Base-by-base conservation (phyloP, 2,888 invertebrate genomes). In the Pachliopta kotzebuea region DNA sequence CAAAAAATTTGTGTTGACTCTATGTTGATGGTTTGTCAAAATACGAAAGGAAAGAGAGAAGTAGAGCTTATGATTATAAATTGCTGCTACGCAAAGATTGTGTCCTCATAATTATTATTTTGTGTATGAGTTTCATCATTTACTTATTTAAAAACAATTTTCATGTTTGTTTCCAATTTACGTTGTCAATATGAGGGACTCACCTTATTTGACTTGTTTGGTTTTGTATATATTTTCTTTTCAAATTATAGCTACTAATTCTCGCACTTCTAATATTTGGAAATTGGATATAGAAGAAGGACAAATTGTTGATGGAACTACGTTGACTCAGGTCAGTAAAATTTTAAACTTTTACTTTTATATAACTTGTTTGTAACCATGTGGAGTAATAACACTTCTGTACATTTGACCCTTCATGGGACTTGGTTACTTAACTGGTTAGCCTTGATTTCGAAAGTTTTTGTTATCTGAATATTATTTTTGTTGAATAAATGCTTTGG, bases 221-320 rank as follows among this genome's bases (percentile, higher is more conserved):
- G 92, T 94, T 78, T 85, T 95, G 76, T 95, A 95, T 83, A 92
- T 95, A 79, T 93, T 95, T 83, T 94, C 94, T 71, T 93, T 95
- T 80, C 94, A 95, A 88, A 93, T 95, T 76, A 93, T 95, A 75
- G 84, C 85, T 65, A 96, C 95, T 71, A 97, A 96, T 88, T 96
- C 97, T 49, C 93, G 96, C 73, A 96, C 96, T 21, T 96, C 96
- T 62, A 95, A 95, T 74, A 92, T 96, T 80, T 97, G 97, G 97
- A 95, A 95, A 87, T 88, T 97, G 67, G 96, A 95, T 82, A 89
- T 93, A 60, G 95, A 96, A 75, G 95, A 94, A 79, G 95, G 95
- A 62, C 94, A 95, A 87, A 95, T 96, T 67, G 93, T 95, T 67
- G 95, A 95, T 76, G 94, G 93, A 56, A 93, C 85, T 73, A 92